Evolutionary conservation across 2,113 vertebrate genomes (phyloP).

Genomic region (Atractosteus spatula): DNA sequence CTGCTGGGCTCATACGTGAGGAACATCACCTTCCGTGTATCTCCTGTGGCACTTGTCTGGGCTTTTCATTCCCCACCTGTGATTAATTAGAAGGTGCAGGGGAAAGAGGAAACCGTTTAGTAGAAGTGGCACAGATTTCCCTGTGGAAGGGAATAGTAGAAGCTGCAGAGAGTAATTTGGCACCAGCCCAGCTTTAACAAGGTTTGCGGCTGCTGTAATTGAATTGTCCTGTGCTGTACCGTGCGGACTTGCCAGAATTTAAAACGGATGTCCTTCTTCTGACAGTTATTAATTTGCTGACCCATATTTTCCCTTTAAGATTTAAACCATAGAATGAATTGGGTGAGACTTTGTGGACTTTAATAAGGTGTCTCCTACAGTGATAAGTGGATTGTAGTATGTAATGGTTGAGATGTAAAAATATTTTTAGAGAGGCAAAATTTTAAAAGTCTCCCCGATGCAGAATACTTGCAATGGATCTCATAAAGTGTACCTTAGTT

Average conservation of each 20-base stretch:
- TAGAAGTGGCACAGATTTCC: constrained; percentile 5
- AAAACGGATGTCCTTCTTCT: constrained; percentile 54
- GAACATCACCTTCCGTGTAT: no score
- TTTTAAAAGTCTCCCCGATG: no score
- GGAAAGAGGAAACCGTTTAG: constrained; percentile 12
- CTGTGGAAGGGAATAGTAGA: constrained; percentile 5
- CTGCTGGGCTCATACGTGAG: neutral
- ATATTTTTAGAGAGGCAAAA: no score
- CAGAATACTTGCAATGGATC: no score
- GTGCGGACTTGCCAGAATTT: constrained; percentile 46
- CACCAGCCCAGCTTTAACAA: constrained; percentile 41
- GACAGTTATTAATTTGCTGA: constrained; percentile 49
- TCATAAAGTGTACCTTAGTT: no score
- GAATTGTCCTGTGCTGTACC: constrained; percentile 42
- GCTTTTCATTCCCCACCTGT: constrained; percentile 5
- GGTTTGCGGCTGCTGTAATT: constrained; percentile 46
- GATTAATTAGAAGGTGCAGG: constrained; percentile 20
- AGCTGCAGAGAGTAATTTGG: constrained; percentile 32
- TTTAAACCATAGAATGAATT: constrained; percentile 26
- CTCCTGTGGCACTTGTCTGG: neutral
- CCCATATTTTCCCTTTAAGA: constrained; percentile 28
- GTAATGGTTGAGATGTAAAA: no score
- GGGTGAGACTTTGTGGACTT: no score
- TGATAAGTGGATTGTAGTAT: no score
- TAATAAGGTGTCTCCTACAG: no score